Evolutionary conservation across 2,797 vertebrate species (phyloP).

Genomic region (Borostomias antarcticus): DNA sequence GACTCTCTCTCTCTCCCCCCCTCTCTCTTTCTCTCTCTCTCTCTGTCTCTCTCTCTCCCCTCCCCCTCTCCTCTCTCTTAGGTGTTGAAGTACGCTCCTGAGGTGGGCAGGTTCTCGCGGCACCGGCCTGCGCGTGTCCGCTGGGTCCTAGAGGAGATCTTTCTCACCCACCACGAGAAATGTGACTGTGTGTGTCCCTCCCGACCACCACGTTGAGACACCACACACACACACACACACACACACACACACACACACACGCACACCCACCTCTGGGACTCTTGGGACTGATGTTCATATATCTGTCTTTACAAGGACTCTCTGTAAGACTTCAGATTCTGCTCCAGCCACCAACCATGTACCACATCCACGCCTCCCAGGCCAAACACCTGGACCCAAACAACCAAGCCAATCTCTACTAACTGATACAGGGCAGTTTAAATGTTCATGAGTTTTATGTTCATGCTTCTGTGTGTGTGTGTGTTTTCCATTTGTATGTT

Average conservation of each 20-base stretch:
- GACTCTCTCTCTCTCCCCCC: constrained; percentile 1
- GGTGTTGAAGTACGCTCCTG: constrained; percentile 91
- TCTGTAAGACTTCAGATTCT: no score
- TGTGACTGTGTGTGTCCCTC: constrained; percentile 92
- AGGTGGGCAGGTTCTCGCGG: constrained; percentile 65
- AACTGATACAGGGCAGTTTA: no score
- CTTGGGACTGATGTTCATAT: no score
- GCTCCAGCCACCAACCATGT: no score
- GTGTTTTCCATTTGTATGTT: no score
- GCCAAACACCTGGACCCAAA: no score
- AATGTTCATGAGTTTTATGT: no score
- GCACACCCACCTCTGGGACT: background rate
- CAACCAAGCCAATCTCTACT: no score
- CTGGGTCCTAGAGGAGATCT: constrained; percentile 90
- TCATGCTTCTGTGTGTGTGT: no score
- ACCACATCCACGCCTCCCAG: no score
- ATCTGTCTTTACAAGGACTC: no score
- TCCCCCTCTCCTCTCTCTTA: constrained; percentile 48
- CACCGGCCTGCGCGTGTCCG: constrained; percentile 70
- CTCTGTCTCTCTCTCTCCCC: background rate
- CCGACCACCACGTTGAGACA: constrained; percentile 88
- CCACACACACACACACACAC: background rate
- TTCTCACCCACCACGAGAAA: constrained; percentile 90
- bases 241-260: background rate
- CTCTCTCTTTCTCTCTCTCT: background rate